Evolutionary conservation across 2,888 invertebrate species (phyloP).

Genomic region (Drosophila yooni): DNA sequence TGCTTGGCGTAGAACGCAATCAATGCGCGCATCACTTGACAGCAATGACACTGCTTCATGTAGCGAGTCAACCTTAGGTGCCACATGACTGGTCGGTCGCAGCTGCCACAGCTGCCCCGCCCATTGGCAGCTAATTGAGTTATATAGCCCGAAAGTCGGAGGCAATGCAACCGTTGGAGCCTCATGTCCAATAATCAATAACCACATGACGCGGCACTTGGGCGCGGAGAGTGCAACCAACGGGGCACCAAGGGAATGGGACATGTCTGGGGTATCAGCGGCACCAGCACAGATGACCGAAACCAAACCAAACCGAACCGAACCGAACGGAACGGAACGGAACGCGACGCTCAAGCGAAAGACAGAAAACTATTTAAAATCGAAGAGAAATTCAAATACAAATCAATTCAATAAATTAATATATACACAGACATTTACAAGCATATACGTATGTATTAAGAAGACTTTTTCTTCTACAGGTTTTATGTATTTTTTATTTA

Average conservation of each 20-base stretch:
- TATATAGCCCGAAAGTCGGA: conserved; percentile 50
- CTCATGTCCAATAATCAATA: conserved; percentile 46
- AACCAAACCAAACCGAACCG: background rate
- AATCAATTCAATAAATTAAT: conserved; percentile 73
- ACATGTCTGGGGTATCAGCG: background rate
- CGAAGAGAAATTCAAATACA: conserved; percentile 59
- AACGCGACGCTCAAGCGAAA: background rate
- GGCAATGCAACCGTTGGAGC: conserved; percentile 33
- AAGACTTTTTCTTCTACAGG: conserved; percentile 54
- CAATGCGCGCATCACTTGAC: conserved; percentile 19
- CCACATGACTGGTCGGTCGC: conserved; percentile 14
- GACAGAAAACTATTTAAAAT: conserved; percentile 35
- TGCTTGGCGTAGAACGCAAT: conserved; percentile 4
- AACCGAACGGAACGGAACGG: background rate
- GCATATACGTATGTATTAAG: background rate
- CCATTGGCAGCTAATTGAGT: conserved; percentile 70
- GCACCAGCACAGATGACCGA: conserved; percentile 45
- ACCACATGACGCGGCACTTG: conserved; percentile 65
- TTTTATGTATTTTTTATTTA: conserved; percentile 40
- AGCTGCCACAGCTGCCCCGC: conserved; percentile 21
- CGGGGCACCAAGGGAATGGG: conserved; percentile 9
- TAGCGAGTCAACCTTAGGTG: conserved; percentile 9
- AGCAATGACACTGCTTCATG: conserved; percentile 24
- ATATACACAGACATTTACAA: conserved; percentile 1
- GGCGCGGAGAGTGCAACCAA: conserved; percentile 45